phyloP scores from a whole-genome alignment of 2,888 invertebrate species.

The Gasteruption jaculator region DNA sequence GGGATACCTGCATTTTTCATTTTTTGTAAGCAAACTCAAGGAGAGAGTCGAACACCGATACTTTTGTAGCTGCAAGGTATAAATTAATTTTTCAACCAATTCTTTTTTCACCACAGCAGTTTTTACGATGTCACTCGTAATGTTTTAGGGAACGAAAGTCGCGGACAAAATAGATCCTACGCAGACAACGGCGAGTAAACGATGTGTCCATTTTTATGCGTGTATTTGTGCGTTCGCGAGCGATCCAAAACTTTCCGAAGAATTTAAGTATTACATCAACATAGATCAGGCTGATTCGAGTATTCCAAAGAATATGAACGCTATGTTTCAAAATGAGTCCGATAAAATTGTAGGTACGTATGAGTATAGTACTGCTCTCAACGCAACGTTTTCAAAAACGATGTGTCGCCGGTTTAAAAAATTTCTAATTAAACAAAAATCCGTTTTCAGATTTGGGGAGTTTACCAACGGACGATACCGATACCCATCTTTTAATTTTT shows the following conservation, averaged over 20 bases:
- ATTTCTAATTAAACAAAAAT: constrained; percentile 1
- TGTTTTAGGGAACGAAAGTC: constrained; percentile 31
- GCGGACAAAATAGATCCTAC: constrained; percentile 32
- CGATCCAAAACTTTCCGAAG: constrained; percentile 59
- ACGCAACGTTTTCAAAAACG: neutral
- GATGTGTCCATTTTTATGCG: constrained; percentile 69
- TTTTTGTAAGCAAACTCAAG: constrained; percentile 54
- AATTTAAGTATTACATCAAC: constrained; percentile 60
- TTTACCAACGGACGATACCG: constrained; percentile 39
- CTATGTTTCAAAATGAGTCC: constrained; percentile 32
- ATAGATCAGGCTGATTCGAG: constrained; percentile 48
- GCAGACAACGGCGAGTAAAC: constrained; percentile 35
- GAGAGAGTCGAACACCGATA: constrained; percentile 56
- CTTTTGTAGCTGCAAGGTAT: constrained; percentile 60
- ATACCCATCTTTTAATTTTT: constrained; percentile 42
- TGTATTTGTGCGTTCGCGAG: constrained; percentile 69
- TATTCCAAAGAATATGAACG: constrained; percentile 32
- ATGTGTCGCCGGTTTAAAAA: neutral
- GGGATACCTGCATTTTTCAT: constrained; percentile 67
- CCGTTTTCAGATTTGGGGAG: constrained; percentile 39
- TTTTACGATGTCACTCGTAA: neutral
- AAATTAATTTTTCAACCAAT: neutral
- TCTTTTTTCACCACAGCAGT: neutral
- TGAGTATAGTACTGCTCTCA: neutral
- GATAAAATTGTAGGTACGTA: constrained; percentile 37